Base-by-base conservation (phyloP, 2,888 invertebrate genomes). In the Tenthredo scrophulariae region DNA sequence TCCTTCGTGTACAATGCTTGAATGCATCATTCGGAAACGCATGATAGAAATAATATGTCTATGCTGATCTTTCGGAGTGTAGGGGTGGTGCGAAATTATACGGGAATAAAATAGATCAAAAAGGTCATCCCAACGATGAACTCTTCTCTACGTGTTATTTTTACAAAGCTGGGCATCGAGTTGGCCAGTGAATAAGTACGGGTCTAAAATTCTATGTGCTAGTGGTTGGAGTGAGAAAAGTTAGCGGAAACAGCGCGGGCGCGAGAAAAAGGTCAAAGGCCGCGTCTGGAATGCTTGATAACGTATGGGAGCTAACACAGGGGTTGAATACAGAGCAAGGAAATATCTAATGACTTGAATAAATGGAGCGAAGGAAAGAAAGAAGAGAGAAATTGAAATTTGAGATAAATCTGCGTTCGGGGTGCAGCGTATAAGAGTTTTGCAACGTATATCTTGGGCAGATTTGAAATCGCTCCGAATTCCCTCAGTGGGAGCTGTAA, bases 201-300 rank as follows among this genome's bases (percentile, higher is more conserved):
- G 72, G n/a, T 40, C n/a, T 22, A n/a, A 43, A 74, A 43, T 43
- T 74, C 72, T 9, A 43, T 4, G 54, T 37, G 37, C 37, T 33
- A 2, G 6, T 50, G 72, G 43, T n/a, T 22, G 2, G 26, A 74
- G 9, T 26, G 15, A 26, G 72, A 43, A 22, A 43, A 74, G 72
- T 74, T 74, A 74, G 13, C 72, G 43, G 72, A 74, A 74, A 22
- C 13, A 43, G 22, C 43, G 10, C 22, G n/a, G 72, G 22, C 40
- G 72, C 43, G 43, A 74, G 72, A 74, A 74, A 70, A 43, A 74
- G 72, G 72, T 43, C 40, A 74, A 43, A 74, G 72, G 43, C 43
- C 72, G 43, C 40, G 72, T 74, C 72, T 18, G 43, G 72, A 74
- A 74, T 74, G 72, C 72, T 29, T 74, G 72, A 74, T 74, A 74